phyloP scores from a whole-genome alignment of 2,797 vertebrate species.

The Emydoidea blandingii region DNA sequence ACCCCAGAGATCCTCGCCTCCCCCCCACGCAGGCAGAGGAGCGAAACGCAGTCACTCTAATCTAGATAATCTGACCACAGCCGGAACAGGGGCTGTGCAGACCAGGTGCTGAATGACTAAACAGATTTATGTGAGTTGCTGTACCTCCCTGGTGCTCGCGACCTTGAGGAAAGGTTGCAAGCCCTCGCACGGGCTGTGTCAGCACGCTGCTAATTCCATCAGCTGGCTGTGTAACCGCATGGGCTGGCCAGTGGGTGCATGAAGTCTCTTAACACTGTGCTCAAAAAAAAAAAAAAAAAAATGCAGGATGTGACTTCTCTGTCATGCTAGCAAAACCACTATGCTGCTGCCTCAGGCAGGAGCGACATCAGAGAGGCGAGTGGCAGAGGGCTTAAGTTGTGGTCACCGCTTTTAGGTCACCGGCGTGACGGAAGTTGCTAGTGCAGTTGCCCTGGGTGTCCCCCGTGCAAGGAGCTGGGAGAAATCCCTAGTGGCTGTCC shows the following conservation, averaged over 20 bases:
- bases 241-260: neutral
- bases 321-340: neutral
- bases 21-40: neutral
- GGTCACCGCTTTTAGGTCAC: neutral
- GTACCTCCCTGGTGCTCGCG: neutral
- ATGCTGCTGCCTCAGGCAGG: neutral
- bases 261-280: neutral
- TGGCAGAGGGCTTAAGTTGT: neutral
- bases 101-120: neutral
- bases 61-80: neutral
- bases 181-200: neutral
- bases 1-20: neutral
- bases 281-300: neutral
- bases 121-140: neutral
- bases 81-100: neutral
- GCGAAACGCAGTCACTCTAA: neutral
- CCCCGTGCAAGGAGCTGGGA: neutral
- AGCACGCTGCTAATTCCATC: neutral
- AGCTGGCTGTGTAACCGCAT: neutral
- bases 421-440: too few species aligned
- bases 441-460: too few species aligned
- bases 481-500: neutral
- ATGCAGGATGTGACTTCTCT: neutral
- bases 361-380: neutral
- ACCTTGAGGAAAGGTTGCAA: neutral